Percentiles rank a stretch among this genome's conserved stretches.
Evolutionary conservation across 2,888 invertebrate genomes (phyloP).

Genomic region (Chrysolina haemoptera): DNA sequence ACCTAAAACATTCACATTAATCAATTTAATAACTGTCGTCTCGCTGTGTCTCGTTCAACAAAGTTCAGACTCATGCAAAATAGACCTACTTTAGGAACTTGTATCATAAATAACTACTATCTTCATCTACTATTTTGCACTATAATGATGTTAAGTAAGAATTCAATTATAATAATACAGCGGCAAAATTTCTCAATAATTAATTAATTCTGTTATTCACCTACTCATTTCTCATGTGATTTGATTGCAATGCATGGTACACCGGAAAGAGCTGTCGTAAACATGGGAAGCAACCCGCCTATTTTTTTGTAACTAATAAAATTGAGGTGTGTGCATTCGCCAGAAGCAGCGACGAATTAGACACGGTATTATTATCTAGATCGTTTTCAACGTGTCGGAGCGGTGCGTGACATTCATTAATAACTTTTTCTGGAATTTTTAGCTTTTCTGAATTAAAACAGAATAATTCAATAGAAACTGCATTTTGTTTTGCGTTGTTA

Average conservation of each 20-base stretch:
- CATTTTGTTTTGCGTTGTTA: slow-evolving; percentile 44
- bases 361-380: slow-evolving; percentile 46
- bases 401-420: slow-evolving; percentile 44
- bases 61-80: too few species aligned
- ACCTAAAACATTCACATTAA: too few species aligned
- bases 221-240: neutral
- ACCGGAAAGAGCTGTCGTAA: slow-evolving; percentile 15
- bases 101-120: too few species aligned
- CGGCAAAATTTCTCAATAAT: neutral
- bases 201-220: neutral
- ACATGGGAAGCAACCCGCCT: slow-evolving; percentile 3
- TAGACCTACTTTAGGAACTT: too few species aligned
- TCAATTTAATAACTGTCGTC: too few species aligned
- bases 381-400: slow-evolving; percentile 42
- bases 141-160: too few species aligned
- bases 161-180: neutral
- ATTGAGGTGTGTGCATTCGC: slow-evolving; percentile 3
- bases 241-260: slow-evolving; percentile 5
- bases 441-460: slow-evolving; percentile 45
- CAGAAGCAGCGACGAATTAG: slow-evolving; percentile 22
- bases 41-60: too few species aligned
- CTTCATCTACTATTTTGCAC: too few species aligned
- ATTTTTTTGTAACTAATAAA: slow-evolving; percentile 1
- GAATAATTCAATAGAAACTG: slow-evolving; percentile 46
- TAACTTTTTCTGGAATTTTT: slow-evolving; percentile 45